phyloP scores from a whole-genome alignment of 1,140 invertebrate species.

The Drosophila ogumai region DNA sequence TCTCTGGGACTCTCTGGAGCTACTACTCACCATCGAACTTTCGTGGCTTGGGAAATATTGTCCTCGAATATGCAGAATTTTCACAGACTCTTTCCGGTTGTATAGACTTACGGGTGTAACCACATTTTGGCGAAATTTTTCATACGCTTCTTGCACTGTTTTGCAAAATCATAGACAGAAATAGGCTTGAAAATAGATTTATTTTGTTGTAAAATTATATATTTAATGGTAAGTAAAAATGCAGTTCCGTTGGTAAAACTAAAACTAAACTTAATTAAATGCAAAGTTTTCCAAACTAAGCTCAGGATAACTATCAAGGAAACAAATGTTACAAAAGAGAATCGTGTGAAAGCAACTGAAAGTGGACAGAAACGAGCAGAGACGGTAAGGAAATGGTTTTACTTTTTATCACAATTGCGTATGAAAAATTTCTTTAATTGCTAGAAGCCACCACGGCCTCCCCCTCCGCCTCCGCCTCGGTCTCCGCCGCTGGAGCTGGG shows the following conservation, averaged over 20 bases:
- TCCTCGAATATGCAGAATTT: slow-evolving; percentile 51
- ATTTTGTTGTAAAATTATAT: slow-evolving; percentile 55
- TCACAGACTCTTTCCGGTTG: slow-evolving; percentile 41
- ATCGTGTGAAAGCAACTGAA: slow-evolving; percentile 38
- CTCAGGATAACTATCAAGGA: slow-evolving; percentile 56
- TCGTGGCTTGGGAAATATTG: slow-evolving; percentile 50
- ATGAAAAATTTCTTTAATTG: slow-evolving; percentile 85
- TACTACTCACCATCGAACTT: slow-evolving; percentile 43
- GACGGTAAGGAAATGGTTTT: slow-evolving; percentile 40
- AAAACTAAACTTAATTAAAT: slow-evolving; percentile 56
- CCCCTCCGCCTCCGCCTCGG: slow-evolving; percentile 8
- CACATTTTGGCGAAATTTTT: slow-evolving; percentile 56
- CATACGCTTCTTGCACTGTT: slow-evolving; percentile 53
- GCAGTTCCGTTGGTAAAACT: slow-evolving; percentile 54
- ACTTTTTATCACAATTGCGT: slow-evolving; percentile 85
- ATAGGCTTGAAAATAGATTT: slow-evolving; percentile 32
- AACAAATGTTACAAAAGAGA: slow-evolving; percentile 82
- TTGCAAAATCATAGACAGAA: slow-evolving; percentile 23
- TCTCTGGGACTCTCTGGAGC: slow-evolving; percentile 22
- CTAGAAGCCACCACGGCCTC: slow-evolving; percentile 77
- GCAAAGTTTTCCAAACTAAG: slow-evolving; percentile 50
- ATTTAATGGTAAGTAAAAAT: slow-evolving; percentile 54
- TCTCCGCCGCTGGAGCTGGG: slow-evolving; percentile 45
- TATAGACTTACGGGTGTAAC: slow-evolving; percentile 20
- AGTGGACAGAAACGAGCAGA: slow-evolving; percentile 8